Evolutionary conservation across 1,140 invertebrate species (phyloP).

Genomic region (Drosophila setifemur): DNA sequence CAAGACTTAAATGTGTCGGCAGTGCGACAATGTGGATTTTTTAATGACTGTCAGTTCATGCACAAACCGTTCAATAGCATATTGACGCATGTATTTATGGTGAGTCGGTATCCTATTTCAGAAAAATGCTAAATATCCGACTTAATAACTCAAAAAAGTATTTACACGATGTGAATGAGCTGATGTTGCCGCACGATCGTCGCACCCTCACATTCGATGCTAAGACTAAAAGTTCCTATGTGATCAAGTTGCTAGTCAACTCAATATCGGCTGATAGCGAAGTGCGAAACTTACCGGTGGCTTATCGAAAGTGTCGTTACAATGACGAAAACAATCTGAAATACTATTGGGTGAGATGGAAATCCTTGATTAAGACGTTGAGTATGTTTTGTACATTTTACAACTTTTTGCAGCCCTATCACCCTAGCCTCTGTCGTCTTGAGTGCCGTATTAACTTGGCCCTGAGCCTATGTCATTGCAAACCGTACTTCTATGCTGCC

Average conservation of each 20-base stretch:
- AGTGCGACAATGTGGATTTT: constrained; percentile 28
- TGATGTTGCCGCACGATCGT: constrained; percentile 54
- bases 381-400: no score
- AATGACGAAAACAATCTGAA: constrained; percentile 56
- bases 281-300: constrained; percentile 61
- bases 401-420: constrained; percentile 50
- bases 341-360: constrained; percentile 48
- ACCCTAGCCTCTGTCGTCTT: constrained; percentile 64
- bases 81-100: constrained; percentile 19
- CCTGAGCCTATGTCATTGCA: constrained; percentile 56
- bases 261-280: constrained; percentile 56
- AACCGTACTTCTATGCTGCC: constrained; percentile 68
- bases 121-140: no score
- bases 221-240: constrained; percentile 34
- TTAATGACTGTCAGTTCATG: constrained; percentile 34
- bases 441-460: constrained; percentile 70
- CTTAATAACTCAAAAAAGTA: no score
- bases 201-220: constrained; percentile 39
- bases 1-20: constrained; percentile 1
- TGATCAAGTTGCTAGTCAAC: constrained; percentile 42
- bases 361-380: no score
- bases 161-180: constrained; percentile 65
- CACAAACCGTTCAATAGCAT: constrained; percentile 34
- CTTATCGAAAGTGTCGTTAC: constrained; percentile 75
- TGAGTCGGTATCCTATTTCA: no score